Percentiles rank a stretch among this genome's conserved stretches.
phyloP scores from a whole-genome alignment of 2,797 vertebrate species.

The Sorex maritimensis region DNA sequence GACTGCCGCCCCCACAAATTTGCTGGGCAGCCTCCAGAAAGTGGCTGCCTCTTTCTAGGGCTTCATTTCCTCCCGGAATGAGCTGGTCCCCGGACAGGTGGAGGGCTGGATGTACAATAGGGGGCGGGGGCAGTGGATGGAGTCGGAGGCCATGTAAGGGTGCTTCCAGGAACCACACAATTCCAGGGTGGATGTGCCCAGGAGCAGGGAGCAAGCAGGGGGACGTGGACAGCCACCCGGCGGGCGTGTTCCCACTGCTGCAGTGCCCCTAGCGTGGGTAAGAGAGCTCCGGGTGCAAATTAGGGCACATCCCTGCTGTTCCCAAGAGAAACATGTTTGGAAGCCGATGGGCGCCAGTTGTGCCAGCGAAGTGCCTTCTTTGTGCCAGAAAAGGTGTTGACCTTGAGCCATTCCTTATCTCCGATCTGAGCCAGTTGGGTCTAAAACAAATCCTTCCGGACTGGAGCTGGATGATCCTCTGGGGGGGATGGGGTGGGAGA shows the following conservation, averaged over 20 bases:
- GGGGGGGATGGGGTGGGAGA: neutral
- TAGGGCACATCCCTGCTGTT: slow-evolving; percentile 26
- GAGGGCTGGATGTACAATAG: neutral
- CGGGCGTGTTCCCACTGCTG: neutral
- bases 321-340: slow-evolving; percentile 50
- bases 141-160: neutral
- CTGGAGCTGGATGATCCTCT: neutral
- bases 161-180: slow-evolving; percentile 7
- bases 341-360: neutral
- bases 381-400: neutral
- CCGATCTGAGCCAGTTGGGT: neutral
- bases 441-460: neutral
- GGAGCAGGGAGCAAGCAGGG: neutral
- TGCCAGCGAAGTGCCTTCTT: neutral
- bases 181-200: neutral
- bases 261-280: slow-evolving; percentile 21
- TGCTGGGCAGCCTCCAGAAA: slow-evolving; percentile 27
- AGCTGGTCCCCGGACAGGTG: slow-evolving; percentile 17
- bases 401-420: neutral
- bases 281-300: neutral
- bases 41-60: slow-evolving; percentile 18
- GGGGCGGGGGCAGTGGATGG: neutral
- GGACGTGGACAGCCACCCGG: neutral
- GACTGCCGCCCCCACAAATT: slow-evolving; percentile 66
- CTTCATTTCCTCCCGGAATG: slow-evolving; percentile 14